These are phyloP conservation scores for Silvanus unidentatus DNA, from an alignment of 2,888 invertebrate genomes.

Conservation along the genomic window DNA sequence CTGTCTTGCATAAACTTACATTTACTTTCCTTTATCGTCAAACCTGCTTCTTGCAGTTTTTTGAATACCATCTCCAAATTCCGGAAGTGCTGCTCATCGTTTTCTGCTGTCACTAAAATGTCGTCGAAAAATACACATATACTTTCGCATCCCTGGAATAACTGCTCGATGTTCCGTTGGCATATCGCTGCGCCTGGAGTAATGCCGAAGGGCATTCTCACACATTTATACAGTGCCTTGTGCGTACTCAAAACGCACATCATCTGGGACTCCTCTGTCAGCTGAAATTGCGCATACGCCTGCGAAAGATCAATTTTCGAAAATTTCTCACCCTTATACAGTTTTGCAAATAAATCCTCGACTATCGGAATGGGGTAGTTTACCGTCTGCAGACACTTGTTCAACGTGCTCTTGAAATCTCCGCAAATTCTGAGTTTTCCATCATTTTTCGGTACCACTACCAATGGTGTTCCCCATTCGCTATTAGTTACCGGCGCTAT, in stretches of 20 bases:
- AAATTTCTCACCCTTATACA: conserved; percentile 1
- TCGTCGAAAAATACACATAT: conserved; percentile 30
- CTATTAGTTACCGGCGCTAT: conserved; percentile 4
- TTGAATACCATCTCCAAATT: conserved; percentile 20
- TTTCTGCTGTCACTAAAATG: conserved; percentile 24
- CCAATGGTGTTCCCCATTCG: conserved; percentile 5
- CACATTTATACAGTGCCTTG: neutral
- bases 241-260: neutral
- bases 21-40: conserved; percentile 26
- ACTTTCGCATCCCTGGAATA: conserved; percentile 14
- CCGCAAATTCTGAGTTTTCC: conserved; percentile 7
- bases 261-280: neutral
- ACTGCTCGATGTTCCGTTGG: conserved; percentile 3
- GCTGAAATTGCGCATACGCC: neutral
- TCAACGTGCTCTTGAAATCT: conserved; percentile 3
- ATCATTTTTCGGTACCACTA: conserved; percentile 6
- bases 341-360: neutral
- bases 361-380: neutral
- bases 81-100: conserved; percentile 15
- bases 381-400: neutral
- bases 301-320: conserved; percentile 1
- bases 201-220: conserved; percentile 2
- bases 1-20: conserved; percentile 29
- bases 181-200: neutral
- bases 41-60: conserved; percentile 19